Evolutionary conservation across 2,888 invertebrate genomes (phyloP), one percentile per base, ranked within the genome.

Genomic region (Drosophila silvestris): DNA sequence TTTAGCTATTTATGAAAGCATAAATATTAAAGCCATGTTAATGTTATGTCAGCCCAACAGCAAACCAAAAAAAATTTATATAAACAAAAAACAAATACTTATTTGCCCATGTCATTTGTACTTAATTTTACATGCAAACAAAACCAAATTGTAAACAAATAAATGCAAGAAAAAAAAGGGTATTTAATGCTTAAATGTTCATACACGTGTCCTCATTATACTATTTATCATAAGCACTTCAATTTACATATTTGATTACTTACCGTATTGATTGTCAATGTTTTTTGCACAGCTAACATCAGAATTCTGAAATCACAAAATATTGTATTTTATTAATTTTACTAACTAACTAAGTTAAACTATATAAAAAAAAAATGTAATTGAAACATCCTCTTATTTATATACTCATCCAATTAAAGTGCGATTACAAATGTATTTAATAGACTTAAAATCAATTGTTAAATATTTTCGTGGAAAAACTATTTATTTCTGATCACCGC

Each of bases 21-120:
- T 73, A 68, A 82, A 85, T 59, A 80, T 69, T 70, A 74, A 76
- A 85, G 80, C 65, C 75, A 44, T 68, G 60, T 72, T 79, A 74
- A 78, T 75, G 63, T 53, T 66, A 22, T 56, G 33, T 57, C 57
- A 62, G 57, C 68, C 37, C 74, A 71, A 54, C 35, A 30, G 9
- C 30, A 56, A 50, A 61, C 22, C 19, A 52, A 57, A 7, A 51
- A 37, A 28, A 44, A 56, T 32, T 32, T 26, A 16, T 14, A n/a
- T 9, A 41, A 50, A 22, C 28, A 39, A 47, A 69, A 72, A 71
- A 44, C 59, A 68, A 72, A 74, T 61, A 67, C 73, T 72, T 82
- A 89, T 89, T 90, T 89, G 74, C 79, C 76, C 65, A 81, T 89
- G 90, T 85, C 86, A 90, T 68, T 74, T 71, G 74, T 63, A 74